These are phyloP conservation scores for Epinephelus cyanopodus DNA, from an alignment of 2,113 vertebrate species.

Conservation along the genomic window DNA sequence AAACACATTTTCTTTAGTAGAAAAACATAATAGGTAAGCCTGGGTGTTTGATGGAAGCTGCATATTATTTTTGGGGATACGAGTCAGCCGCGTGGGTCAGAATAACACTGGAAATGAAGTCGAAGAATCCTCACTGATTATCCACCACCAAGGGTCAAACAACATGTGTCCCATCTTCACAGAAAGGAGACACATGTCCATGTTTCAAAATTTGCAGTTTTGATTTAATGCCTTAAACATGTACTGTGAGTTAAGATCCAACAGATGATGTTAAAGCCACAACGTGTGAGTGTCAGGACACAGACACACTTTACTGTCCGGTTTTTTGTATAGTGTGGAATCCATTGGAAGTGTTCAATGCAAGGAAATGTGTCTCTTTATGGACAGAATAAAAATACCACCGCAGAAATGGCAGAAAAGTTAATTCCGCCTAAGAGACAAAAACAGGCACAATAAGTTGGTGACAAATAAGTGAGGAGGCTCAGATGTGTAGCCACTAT, in stretches of 20 bases:
- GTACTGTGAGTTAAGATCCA: background rate
- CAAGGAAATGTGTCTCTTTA: too few relatives aligned
- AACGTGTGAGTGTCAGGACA: background rate
- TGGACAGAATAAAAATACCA: too few relatives aligned
- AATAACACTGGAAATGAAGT: conserved; percentile 55
- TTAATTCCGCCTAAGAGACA: too few relatives aligned
- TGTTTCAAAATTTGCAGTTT: background rate
- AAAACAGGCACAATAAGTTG: too few relatives aligned
- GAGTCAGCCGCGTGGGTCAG: conserved; percentile 45
- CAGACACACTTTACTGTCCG: background rate
- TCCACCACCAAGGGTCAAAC: conserved; percentile 5
- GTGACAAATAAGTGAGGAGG: too few relatives aligned
- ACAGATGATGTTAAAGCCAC: conserved; percentile 14
- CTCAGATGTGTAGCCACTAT: too few relatives aligned
- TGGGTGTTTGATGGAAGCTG: conserved; percentile 50
- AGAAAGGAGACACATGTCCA: conserved; percentile 2
- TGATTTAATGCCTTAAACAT: conserved; percentile 2
- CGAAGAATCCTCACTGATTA: conserved; percentile 32
- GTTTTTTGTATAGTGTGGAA: too few relatives aligned
- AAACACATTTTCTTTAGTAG: conserved; percentile 56
- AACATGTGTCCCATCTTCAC: conserved; percentile 24
- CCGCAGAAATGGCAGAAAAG: too few relatives aligned
- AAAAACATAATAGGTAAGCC: conserved; percentile 40
- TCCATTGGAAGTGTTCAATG: too few relatives aligned
- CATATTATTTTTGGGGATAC: conserved; percentile 47